Evolutionary conservation across 2,888 invertebrate genomes (phyloP).

Genomic region (Rhagium mordax): DNA sequence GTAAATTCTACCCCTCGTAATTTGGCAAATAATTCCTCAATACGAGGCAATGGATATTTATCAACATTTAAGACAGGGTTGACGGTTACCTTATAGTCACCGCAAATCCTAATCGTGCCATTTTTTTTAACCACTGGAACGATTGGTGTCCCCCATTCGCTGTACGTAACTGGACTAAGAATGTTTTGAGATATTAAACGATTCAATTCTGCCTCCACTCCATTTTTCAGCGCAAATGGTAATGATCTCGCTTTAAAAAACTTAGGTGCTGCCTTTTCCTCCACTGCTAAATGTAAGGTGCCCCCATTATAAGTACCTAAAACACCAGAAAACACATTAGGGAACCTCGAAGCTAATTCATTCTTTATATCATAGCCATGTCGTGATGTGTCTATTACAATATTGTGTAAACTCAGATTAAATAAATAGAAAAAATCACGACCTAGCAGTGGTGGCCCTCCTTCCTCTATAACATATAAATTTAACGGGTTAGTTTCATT

Average conservation of each 20-base stretch:
- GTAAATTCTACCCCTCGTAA: background rate
- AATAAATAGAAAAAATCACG: constrained; percentile 1
- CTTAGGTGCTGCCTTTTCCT: constrained; percentile 3
- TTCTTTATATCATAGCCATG: background rate
- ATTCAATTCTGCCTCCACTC: constrained; percentile 34
- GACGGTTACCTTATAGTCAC: background rate
- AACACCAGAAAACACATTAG: constrained; percentile 18
- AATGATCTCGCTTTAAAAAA: constrained; percentile 37
- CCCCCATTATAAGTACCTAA: constrained; percentile 21
- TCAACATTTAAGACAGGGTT: background rate
- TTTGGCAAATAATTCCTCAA: constrained; percentile 5
- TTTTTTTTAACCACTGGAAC: constrained; percentile 1
- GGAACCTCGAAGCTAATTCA: background rate
- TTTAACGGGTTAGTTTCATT: background rate
- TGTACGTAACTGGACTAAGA: constrained; percentile 33
- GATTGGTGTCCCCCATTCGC: constrained; percentile 40
- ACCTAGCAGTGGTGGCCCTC: constrained; percentile 20
- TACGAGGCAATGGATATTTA: constrained; percentile 16
- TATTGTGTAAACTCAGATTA: background rate
- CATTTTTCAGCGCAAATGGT: constrained; percentile 26
- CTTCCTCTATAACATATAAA: constrained; percentile 1
- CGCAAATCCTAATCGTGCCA: background rate
- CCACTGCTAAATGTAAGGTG: constrained; percentile 8
- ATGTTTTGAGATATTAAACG: constrained; percentile 28
- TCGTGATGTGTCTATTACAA: background rate